A percentile compares a stretch with the other conserved stretches of the same genome.
Evolutionary conservation across 37 sponge, comb jelly and placozoan genomes (phyloP).

Genomic region (Amphimedon queenslandica): DNA sequence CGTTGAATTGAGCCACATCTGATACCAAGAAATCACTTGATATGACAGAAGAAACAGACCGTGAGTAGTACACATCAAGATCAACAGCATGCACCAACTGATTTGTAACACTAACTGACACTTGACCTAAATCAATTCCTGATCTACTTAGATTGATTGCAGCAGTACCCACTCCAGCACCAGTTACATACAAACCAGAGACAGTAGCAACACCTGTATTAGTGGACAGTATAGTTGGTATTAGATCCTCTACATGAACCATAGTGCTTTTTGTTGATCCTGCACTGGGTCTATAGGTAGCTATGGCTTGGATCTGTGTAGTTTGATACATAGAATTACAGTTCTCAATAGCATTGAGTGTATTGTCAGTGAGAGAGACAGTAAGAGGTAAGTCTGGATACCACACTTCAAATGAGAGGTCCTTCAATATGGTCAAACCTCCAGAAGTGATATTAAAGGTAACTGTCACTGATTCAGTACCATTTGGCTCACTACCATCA

Average conservation of each 20-base stretch:
- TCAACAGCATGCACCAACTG: slow-evolving; percentile 20
- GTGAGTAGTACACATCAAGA: slow-evolving; percentile 18
- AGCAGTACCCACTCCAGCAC: slow-evolving; percentile 17
- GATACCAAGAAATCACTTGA: slow-evolving; percentile 13
- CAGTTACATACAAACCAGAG: slow-evolving; percentile 11
- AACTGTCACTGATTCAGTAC: slow-evolving; percentile 17
- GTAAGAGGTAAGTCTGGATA: slow-evolving; percentile 42
- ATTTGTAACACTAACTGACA: slow-evolving; percentile 6
- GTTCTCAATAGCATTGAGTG: slow-evolving; percentile 19
- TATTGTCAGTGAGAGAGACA: slow-evolving; percentile 12
- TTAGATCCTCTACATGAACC: slow-evolving; percentile 40
- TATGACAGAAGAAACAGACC: background rate
- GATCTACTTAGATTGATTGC: background rate
- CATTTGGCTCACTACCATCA: slow-evolving; percentile 35
- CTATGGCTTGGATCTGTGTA: slow-evolving; percentile 14
- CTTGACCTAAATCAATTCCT: background rate
- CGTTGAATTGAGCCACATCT: slow-evolving; percentile 25
- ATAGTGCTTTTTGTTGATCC: background rate
- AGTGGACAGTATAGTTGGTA: slow-evolving; percentile 4
- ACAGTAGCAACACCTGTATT: slow-evolving; percentile 1
- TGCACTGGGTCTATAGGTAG: slow-evolving; percentile 32
- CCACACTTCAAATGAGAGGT: slow-evolving; percentile 45
- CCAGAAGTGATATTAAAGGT: slow-evolving; percentile 4
- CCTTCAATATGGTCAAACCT: slow-evolving; percentile 11
- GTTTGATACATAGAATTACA: slow-evolving; percentile 39